phyloP scores from a whole-genome alignment of 2,797 vertebrate genomes.

The Peromyscus aztecus region DNA sequence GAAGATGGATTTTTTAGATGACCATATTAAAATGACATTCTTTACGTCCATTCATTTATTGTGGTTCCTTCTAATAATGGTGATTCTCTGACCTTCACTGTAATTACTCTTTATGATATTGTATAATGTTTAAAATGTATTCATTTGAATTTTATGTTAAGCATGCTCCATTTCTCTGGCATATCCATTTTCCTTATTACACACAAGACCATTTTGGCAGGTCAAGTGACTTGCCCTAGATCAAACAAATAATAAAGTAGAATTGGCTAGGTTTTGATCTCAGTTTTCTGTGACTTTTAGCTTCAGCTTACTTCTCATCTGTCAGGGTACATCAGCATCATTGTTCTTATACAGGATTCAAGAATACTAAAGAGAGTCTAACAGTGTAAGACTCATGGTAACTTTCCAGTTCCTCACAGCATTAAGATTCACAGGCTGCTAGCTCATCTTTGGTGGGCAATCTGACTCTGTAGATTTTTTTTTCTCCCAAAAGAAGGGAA shows the following conservation, averaged over 20 bases:
- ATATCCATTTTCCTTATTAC: neutral
- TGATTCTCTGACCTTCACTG: neutral
- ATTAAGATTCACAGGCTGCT: neutral
- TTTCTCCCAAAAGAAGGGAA: neutral
- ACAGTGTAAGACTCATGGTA: neutral
- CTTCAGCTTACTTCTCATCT: neutral
- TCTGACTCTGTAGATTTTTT: neutral
- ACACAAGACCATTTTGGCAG: neutral
- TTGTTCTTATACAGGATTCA: neutral
- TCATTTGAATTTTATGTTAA: neutral
- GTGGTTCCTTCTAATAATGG: neutral
- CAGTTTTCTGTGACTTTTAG: neutral
- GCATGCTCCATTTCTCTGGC: neutral
- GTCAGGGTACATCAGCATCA: neutral
- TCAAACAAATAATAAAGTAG: constrained; percentile 11
- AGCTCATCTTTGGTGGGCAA: neutral
- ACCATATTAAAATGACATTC: neutral
- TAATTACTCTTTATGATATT: neutral
- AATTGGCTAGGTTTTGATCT: neutral
- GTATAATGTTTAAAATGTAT: neutral
- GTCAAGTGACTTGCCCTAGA: neutral
- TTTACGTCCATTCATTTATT: neutral
- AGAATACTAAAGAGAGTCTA: neutral
- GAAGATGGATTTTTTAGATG: neutral
- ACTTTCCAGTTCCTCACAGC: neutral